phyloP scores from a whole-genome alignment of 2,113 vertebrate species.

The Nothobranchius furzeri region DNA sequence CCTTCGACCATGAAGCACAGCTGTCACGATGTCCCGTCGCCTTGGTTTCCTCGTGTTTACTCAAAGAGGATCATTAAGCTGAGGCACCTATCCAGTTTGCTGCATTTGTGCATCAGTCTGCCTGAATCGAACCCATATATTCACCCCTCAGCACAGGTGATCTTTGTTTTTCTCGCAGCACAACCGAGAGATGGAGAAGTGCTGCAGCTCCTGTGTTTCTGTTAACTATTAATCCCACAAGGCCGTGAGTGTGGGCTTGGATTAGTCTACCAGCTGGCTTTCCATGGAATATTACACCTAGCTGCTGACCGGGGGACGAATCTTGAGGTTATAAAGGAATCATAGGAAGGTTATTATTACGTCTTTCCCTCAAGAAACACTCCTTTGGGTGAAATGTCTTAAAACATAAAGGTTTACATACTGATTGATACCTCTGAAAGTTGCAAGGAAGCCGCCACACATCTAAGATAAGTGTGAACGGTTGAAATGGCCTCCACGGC shows the following conservation, averaged over 20 bases:
- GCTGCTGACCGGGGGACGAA: constrained; percentile 16
- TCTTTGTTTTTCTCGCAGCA: constrained; percentile 58
- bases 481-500: constrained; percentile 48
- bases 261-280: constrained; percentile 40
- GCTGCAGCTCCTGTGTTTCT: constrained; percentile 44
- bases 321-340: constrained; percentile 8
- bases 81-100: constrained; percentile 39
- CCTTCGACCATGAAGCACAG: constrained; percentile 36
- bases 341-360: not conserved
- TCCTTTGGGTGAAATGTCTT: constrained; percentile 1
- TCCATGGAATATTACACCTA: constrained; percentile 24
- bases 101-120: constrained; percentile 62
- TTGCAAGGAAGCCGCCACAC: constrained; percentile 44
- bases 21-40: constrained; percentile 69
- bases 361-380: not conserved
- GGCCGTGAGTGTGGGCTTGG: constrained; percentile 30
- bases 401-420: constrained; percentile 3
- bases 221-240: constrained; percentile 79
- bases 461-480: constrained; percentile 69
- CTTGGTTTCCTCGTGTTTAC: constrained; percentile 72
- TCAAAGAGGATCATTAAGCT: constrained; percentile 53
- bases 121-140: constrained; percentile 6
- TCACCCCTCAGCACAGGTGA: constrained; percentile 46
- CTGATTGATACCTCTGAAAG: not conserved
- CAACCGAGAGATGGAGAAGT: constrained; percentile 16